These are phyloP conservation scores for Dolichomitus sp. DNA, from an alignment of 2,888 invertebrate species.

Conservation along the genomic window DNA sequence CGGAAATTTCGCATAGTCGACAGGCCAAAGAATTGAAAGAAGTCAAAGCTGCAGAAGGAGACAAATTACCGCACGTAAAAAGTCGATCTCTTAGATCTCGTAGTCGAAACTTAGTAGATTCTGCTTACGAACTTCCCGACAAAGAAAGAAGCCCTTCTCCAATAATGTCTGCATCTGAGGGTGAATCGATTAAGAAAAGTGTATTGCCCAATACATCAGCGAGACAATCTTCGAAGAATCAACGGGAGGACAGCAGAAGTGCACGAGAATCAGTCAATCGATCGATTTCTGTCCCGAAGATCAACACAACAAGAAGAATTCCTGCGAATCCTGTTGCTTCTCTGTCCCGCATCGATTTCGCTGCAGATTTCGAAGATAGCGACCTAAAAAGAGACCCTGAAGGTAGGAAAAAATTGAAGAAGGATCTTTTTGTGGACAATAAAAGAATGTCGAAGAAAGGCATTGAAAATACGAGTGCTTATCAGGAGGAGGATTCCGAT, in stretches of 20 bases:
- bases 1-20: neutral
- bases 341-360: neutral
- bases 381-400: neutral
- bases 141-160: constrained; percentile 58
- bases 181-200: constrained; percentile 13
- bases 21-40: neutral
- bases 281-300: neutral
- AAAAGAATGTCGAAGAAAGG: neutral
- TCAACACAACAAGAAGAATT: constrained; percentile 1
- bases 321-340: neutral
- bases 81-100: neutral
- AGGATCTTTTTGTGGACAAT: neutral
- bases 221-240: constrained; percentile 5
- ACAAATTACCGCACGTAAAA: neutral
- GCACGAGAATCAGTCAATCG: neutral
- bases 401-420: neutral
- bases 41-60: neutral
- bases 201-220: neutral
- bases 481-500: neutral
- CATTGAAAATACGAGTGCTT: neutral
- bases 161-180: constrained; percentile 37
- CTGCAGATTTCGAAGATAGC: neutral
- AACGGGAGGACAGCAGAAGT: neutral
- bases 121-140: constrained; percentile 59
- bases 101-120: constrained; percentile 23